These are phyloP conservation scores for Stomatorhinus walkeri DNA, from an alignment of 2,797 vertebrate genomes.

Conservation along the genomic window DNA sequence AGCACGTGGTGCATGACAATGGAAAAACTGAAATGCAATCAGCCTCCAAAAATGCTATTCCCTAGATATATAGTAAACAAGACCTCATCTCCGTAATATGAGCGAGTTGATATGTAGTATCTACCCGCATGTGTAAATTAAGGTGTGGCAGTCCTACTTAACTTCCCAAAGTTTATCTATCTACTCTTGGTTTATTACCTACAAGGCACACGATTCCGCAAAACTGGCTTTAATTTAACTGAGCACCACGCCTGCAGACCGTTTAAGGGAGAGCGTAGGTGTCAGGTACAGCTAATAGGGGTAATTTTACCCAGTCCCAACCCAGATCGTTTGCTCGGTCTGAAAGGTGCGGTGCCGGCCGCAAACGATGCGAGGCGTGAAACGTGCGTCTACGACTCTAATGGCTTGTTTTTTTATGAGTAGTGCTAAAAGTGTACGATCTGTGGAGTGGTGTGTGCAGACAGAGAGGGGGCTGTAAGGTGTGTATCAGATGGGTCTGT, in stretches of 20 bases:
- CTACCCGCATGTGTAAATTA: not conserved
- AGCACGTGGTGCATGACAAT: constrained; percentile 1
- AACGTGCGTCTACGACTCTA: not conserved
- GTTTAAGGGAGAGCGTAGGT: not conserved
- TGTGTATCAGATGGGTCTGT: not conserved
- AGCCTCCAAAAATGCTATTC: not conserved
- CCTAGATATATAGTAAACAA: not conserved
- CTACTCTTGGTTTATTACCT: not conserved
- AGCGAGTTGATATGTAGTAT: not conserved
- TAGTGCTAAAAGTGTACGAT: not conserved
- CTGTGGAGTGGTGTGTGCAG: not conserved
- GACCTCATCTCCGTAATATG: not conserved
- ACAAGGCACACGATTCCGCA: not conserved
- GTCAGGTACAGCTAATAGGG: not conserved
- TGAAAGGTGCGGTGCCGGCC: not conserved
- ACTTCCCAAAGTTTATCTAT: not conserved
- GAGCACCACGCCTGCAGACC: not conserved
- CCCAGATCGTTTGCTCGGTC: not conserved
- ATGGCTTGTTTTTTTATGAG: not conserved
- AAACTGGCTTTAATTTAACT: not conserved
- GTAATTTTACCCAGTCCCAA: not conserved
- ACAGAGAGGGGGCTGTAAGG: not conserved
- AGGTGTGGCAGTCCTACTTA: not conserved
- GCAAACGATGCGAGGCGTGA: not conserved
- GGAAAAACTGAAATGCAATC: not conserved